Conservation (phyloP, 1,140 invertebrate genomes). For the Hylaeus volcanicus region DNA sequence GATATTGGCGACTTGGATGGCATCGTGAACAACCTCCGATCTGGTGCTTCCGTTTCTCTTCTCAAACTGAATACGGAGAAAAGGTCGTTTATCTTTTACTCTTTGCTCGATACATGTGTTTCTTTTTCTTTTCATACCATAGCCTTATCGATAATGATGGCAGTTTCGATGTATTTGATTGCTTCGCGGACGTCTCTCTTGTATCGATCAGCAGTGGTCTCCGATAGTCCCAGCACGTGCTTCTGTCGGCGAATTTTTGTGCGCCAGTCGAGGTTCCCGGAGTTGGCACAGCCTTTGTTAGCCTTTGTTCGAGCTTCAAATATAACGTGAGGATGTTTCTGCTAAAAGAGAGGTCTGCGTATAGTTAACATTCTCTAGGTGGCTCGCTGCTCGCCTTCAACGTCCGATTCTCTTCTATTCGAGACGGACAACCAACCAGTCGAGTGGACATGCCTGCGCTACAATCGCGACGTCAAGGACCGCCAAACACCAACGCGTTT, state of each 20-base stretch:
- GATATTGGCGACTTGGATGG: slow-evolving; percentile 97
- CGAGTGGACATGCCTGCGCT: background rate
- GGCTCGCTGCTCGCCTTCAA: slow-evolving; percentile 8
- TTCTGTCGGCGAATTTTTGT: slow-evolving; percentile 84
- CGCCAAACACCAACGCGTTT: background rate
- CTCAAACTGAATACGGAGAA: slow-evolving; percentile 85
- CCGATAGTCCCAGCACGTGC: slow-evolving; percentile 82
- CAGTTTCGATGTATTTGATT: slow-evolving; percentile 95
- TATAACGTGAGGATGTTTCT: slow-evolving; percentile 97
- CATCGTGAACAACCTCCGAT: slow-evolving; percentile 94
- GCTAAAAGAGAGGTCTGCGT: slow-evolving; percentile 87
- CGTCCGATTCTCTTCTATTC: slow-evolving; percentile 20
- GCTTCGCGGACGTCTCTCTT: slow-evolving; percentile 91
- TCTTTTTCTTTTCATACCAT: slow-evolving; percentile 83
- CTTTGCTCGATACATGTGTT: too few relatives aligned
- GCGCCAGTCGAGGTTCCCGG: slow-evolving; percentile 88
- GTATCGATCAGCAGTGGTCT: slow-evolving; percentile 80
- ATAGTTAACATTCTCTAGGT: slow-evolving; percentile 69
- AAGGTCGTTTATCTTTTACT: too few relatives aligned
- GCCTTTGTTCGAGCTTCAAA: slow-evolving; percentile 93
- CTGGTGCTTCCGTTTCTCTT: slow-evolving; percentile 93
- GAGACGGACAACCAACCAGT: too few relatives aligned
- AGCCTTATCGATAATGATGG: slow-evolving; percentile 94
- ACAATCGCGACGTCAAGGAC: background rate
- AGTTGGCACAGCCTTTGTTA: slow-evolving; percentile 93